phyloP scores from a whole-genome alignment of 2,113 vertebrate species.

The Chinchilla lanigera region DNA sequence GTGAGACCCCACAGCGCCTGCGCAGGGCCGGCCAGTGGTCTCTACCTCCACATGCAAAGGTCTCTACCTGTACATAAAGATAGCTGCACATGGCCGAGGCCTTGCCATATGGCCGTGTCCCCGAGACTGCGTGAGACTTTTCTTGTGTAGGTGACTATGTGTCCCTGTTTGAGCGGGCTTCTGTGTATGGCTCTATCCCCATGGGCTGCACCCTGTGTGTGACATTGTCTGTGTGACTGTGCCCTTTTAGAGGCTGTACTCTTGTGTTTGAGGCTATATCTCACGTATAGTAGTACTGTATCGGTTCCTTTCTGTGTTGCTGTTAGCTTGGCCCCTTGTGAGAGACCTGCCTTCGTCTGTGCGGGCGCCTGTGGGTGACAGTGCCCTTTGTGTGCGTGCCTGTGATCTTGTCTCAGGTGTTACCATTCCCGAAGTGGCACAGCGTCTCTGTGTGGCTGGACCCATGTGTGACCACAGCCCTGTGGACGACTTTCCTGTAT shows the following conservation, averaged over 20 bases:
- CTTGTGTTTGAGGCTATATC: background rate
- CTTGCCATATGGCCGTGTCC: background rate
- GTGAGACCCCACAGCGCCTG: no score
- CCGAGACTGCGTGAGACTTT: background rate
- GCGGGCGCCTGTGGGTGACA: background rate
- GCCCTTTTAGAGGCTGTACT: background rate
- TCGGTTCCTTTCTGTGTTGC: constrained; percentile 20
- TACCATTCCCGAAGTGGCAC: background rate
- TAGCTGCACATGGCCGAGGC: background rate
- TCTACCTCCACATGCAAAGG: background rate
- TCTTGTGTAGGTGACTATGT: background rate
- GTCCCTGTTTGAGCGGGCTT: background rate
- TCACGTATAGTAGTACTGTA: background rate
- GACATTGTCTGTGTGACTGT: background rate
- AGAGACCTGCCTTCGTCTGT: background rate
- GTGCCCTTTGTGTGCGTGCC: background rate
- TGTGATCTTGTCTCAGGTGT: background rate
- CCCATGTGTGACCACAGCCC: background rate
- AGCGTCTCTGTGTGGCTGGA: background rate
- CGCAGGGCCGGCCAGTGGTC: background rate
- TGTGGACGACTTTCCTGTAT: background rate
- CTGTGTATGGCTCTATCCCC: background rate
- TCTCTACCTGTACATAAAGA: background rate
- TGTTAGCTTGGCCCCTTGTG: background rate
- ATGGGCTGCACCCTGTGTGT: background rate